Percentiles rank a stretch among this genome's conserved stretches.
Evolutionary conservation across 2,797 vertebrate genomes (phyloP).

Genomic region (Apodemus agrarius): DNA sequence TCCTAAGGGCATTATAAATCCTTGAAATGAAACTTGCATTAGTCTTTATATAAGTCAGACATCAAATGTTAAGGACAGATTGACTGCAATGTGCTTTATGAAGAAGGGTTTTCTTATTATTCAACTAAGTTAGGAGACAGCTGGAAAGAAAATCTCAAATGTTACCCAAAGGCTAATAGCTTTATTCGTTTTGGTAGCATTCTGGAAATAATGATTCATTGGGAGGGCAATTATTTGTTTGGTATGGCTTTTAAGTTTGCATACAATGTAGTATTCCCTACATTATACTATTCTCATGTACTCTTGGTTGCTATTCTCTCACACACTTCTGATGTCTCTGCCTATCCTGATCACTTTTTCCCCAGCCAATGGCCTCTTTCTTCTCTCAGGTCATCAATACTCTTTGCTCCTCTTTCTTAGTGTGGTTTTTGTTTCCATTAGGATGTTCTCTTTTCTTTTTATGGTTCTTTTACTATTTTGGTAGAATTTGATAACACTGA

Average conservation of each 20-base stretch:
- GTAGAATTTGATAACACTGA: neutral
- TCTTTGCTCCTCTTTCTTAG: neutral
- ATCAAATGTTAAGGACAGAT: neutral
- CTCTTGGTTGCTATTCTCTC: neutral
- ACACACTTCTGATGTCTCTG: neutral
- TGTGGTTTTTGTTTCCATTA: neutral
- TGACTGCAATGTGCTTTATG: neutral
- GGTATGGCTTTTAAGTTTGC: neutral
- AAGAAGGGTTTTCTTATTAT: neutral
- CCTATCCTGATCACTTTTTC: no score
- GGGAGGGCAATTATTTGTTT: neutral
- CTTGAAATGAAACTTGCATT: neutral
- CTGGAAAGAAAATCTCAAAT: constrained; percentile 34
- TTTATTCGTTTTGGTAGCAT: constrained; percentile 38
- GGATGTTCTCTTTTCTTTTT: neutral
- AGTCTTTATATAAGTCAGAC: neutral
- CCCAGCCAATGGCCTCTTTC: neutral
- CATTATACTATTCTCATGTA: neutral
- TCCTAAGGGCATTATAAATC: neutral
- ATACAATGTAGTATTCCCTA: neutral
- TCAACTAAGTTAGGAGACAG: constrained; percentile 29
- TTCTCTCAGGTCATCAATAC: neutral
- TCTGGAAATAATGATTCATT: constrained; percentile 10
- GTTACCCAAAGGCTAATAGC: constrained; percentile 3
- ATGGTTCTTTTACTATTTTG: neutral